Conservation (phyloP, 2,797 vertebrate species). For the Rhinella marina region DNA sequence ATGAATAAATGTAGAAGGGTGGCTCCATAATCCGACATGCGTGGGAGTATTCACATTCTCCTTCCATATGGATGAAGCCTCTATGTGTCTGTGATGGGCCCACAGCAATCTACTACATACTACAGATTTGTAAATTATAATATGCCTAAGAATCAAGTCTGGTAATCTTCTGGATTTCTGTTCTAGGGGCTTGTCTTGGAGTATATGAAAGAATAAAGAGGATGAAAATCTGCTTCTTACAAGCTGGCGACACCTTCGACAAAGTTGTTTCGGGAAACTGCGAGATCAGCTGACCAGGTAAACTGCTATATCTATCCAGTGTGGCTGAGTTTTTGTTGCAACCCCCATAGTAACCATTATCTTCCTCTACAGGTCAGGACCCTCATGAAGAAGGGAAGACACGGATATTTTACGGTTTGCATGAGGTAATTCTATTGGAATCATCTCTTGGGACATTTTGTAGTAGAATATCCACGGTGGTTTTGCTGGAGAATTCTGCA, state of each 20-base stretch:
- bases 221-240: constrained; percentile 77
- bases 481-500: too few species aligned
- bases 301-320: not conserved
- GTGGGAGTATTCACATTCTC: too few species aligned
- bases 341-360: not conserved
- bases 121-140: too few species aligned
- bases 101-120: not conserved
- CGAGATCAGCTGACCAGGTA: constrained; percentile 85
- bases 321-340: not conserved
- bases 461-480: too few species aligned
- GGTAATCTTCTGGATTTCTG: not conserved
- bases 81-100: not conserved
- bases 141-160: not conserved
- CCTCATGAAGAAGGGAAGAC: constrained; percentile 91
- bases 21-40: too few species aligned
- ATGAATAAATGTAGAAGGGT: too few species aligned
- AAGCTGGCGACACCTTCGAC: constrained; percentile 83
- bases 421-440: constrained; percentile 80
- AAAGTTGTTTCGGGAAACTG: constrained; percentile 83
- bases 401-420: constrained; percentile 88
- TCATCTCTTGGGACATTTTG: not conserved
- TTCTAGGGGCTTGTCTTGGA: constrained; percentile 90
- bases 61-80: too few species aligned
- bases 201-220: constrained; percentile 83
- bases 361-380: constrained; percentile 82